phyloP scores from a whole-genome alignment of 2,888 invertebrate genomes.

The Cerastis rubricosa region DNA sequence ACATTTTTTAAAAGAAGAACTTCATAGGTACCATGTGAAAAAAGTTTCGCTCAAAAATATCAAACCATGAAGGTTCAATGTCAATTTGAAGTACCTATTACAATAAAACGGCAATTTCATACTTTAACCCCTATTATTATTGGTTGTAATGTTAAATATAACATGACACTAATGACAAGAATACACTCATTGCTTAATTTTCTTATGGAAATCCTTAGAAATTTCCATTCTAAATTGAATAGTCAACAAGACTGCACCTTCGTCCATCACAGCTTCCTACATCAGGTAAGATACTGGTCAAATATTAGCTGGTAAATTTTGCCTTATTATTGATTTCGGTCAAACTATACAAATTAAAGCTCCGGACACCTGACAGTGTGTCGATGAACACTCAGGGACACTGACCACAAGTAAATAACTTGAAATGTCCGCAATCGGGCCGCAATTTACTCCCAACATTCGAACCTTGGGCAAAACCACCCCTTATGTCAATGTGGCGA shows the following conservation, averaged over 20 bases:
- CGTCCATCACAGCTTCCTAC: neutral
- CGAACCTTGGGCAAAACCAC: too few species aligned
- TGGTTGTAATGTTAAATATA: neutral
- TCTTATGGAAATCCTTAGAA: neutral
- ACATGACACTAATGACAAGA: neutral
- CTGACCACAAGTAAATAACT: neutral
- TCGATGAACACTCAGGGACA: neutral
- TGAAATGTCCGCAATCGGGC: neutral
- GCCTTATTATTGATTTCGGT: neutral
- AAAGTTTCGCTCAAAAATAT: too few species aligned
- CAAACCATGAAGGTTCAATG: too few species aligned
- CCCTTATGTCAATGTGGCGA: too few species aligned
- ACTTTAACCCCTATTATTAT: too few species aligned
- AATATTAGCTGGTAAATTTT: neutral
- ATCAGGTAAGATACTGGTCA: neutral
- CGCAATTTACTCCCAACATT: neutral
- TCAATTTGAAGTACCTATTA: too few species aligned
- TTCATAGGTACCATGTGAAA: too few species aligned
- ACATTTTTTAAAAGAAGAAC: too few species aligned
- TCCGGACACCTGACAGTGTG: neutral
- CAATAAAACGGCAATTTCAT: too few species aligned
- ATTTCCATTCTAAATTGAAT: neutral
- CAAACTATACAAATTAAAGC: neutral
- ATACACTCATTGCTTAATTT: neutral
- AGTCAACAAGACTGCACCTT: neutral